Evolutionary conservation across 2,888 invertebrate genomes (phyloP).

Genomic region (Endotricha flammealis): DNA sequence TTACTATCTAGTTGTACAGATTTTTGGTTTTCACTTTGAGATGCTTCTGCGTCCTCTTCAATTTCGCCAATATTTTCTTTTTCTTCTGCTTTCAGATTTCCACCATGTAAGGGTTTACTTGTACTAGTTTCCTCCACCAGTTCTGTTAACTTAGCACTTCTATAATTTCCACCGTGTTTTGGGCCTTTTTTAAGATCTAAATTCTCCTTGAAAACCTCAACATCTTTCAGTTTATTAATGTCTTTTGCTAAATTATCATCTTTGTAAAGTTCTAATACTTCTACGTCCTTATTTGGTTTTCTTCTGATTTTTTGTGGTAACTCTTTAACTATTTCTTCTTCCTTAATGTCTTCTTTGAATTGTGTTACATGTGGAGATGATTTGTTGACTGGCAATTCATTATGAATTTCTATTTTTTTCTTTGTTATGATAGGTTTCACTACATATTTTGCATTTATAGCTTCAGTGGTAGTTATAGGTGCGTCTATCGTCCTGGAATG

Average conservation of each 20-base stretch:
- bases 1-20: slow-evolving; percentile 34
- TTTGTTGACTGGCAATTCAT: slow-evolving; percentile 54
- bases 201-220: slow-evolving; percentile 62
- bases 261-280: slow-evolving; percentile 56
- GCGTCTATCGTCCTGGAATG: slow-evolving; percentile 51
- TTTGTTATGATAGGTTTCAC: slow-evolving; percentile 45
- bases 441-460: slow-evolving; percentile 30
- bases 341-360: slow-evolving; percentile 64
- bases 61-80: slow-evolving; percentile 17
- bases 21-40: slow-evolving; percentile 46
- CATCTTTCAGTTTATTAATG: slow-evolving; percentile 58
- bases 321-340: slow-evolving; percentile 65
- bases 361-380: slow-evolving; percentile 54
- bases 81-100: neutral
- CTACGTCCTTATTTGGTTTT: slow-evolving; percentile 41
- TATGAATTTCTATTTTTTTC: slow-evolving; percentile 64
- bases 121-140: slow-evolving; percentile 23
- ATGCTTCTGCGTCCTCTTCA: slow-evolving; percentile 42
- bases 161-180: slow-evolving; percentile 69
- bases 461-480: slow-evolving; percentile 42
- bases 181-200: slow-evolving; percentile 51
- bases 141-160: slow-evolving; percentile 34
- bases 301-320: slow-evolving; percentile 32
- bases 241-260: slow-evolving; percentile 64
- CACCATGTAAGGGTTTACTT: slow-evolving; percentile 10